These are phyloP conservation scores for Acromyrmex heyeri DNA, from an alignment of 1,140 invertebrate species.

Conservation along the genomic window DNA sequence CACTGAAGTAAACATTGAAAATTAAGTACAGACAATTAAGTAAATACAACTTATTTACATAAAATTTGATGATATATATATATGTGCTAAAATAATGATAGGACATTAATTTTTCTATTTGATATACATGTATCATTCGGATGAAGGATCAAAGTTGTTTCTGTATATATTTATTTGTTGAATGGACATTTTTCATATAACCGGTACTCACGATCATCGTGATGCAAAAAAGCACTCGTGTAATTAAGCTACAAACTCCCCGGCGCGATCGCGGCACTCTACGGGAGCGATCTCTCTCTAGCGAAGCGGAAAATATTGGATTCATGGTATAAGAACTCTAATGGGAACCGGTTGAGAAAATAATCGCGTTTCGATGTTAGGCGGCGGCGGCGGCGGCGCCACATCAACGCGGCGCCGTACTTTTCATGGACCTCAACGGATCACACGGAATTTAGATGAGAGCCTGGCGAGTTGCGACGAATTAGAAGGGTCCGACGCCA, in stretches of 20 bases:
- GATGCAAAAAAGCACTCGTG: conserved; percentile 20
- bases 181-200: not conserved
- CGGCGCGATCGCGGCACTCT: conserved; percentile 1
- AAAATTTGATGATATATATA: not conserved
- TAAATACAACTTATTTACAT: not conserved
- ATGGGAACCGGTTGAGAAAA: conserved; percentile 72
- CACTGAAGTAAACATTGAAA: not conserved
- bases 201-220: conserved; percentile 29
- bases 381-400: conserved; percentile 64
- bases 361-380: conserved; percentile 71
- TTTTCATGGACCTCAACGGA: conserved; percentile 52
- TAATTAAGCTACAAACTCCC: conserved; percentile 41
- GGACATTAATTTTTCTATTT: not conserved
- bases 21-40: not conserved
- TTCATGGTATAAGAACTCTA: conserved; percentile 33
- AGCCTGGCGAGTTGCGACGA: conserved; percentile 45
- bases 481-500: conserved; percentile 56
- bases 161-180: not conserved
- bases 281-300: conserved; percentile 10
- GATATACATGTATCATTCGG: not conserved
- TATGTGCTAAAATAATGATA: not conserved
- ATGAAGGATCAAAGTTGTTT: not conserved
- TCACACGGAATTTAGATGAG: conserved; percentile 61
- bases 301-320: conserved; percentile 37
- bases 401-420: conserved; percentile 76